Conservation (phyloP, 1,140 invertebrate species). For the Acromyrmex charruanus region DNA sequence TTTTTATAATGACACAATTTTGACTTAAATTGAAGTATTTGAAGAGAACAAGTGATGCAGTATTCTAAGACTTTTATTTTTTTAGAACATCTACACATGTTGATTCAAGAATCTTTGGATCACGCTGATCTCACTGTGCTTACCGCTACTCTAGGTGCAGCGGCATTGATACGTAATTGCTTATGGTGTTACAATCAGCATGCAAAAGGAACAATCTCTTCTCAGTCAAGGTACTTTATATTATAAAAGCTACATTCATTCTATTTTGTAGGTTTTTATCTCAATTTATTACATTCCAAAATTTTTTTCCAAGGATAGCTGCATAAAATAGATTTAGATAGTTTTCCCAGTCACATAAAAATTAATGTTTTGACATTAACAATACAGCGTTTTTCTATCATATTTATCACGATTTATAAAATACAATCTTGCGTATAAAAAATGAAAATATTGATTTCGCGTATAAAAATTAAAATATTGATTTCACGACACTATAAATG, state of each 20-base stretch:
- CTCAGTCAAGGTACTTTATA: conserved; percentile 73
- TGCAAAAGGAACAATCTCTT: conserved; percentile 83
- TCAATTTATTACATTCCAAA: background rate
- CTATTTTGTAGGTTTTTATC: background rate
- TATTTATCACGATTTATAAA: background rate
- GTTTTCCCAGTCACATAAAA: background rate
- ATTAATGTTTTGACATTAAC: background rate
- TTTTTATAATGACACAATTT: background rate
- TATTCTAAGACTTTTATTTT: conserved; percentile 7
- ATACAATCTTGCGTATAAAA: background rate
- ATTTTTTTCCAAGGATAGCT: background rate
- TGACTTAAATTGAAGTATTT: background rate
- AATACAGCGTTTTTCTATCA: background rate
- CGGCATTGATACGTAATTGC: conserved; percentile 91
- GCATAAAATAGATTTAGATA: background rate
- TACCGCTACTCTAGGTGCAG: conserved; percentile 92
- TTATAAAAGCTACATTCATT: background rate
- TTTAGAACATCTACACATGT: conserved; percentile 91
- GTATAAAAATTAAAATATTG: background rate
- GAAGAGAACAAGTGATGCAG: background rate
- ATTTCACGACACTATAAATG: background rate
- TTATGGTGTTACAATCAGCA: conserved; percentile 91
- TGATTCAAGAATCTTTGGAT: conserved; percentile 93
- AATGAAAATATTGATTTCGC: background rate
- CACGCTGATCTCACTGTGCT: conserved; percentile 92